Evolutionary conservation across 2,797 vertebrate species (phyloP).

Genomic region (Chelmon rostratus): DNA sequence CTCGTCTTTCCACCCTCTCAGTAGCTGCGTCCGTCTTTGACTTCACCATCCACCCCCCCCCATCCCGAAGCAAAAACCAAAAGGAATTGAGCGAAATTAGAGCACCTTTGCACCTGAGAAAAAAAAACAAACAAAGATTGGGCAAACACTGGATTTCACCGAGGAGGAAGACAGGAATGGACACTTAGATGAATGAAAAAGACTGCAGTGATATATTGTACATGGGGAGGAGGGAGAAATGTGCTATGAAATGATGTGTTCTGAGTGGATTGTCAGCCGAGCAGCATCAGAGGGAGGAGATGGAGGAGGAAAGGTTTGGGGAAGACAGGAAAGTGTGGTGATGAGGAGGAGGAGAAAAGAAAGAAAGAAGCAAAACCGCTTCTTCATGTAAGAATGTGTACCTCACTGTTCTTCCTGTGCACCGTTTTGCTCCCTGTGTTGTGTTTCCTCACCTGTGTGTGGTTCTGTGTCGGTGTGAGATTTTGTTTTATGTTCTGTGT

Average conservation of each 20-base stretch:
- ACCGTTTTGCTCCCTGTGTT: constrained; percentile 61
- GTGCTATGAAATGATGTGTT: constrained; percentile 69
- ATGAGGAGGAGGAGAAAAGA: constrained; percentile 61
- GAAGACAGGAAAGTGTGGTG: constrained; percentile 78
- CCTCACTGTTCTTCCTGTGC: constrained; percentile 71
- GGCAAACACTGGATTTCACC: constrained; percentile 69
- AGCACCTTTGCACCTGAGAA: constrained; percentile 30
- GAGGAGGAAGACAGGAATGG: constrained; percentile 74
- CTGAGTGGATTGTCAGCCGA: constrained; percentile 80
- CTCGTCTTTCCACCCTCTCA: constrained; percentile 12
- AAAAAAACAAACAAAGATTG: constrained; percentile 33
- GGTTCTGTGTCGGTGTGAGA: constrained; percentile 54
- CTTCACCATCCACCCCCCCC: constrained; percentile 19
- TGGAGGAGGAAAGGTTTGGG: constrained; percentile 82
- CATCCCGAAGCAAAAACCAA: constrained; percentile 63
- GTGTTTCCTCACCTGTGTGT: constrained; percentile 64
- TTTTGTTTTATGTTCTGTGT: constrained; percentile 64
- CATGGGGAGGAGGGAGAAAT: constrained; percentile 35
- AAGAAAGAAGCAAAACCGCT: constrained; percentile 76
- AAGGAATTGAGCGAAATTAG: constrained; percentile 52
- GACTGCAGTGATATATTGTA: constrained; percentile 54
- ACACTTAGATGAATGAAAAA: constrained; percentile 56
- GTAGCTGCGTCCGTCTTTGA: constrained; percentile 33
- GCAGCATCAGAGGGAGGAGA: constrained; percentile 78
- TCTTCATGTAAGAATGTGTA: constrained; percentile 86